A percentile compares a stretch with the other conserved stretches of the same genome.
Evolutionary conservation across 2,888 invertebrate species (phyloP).

Genomic region (Nomada ferruginata): DNA sequence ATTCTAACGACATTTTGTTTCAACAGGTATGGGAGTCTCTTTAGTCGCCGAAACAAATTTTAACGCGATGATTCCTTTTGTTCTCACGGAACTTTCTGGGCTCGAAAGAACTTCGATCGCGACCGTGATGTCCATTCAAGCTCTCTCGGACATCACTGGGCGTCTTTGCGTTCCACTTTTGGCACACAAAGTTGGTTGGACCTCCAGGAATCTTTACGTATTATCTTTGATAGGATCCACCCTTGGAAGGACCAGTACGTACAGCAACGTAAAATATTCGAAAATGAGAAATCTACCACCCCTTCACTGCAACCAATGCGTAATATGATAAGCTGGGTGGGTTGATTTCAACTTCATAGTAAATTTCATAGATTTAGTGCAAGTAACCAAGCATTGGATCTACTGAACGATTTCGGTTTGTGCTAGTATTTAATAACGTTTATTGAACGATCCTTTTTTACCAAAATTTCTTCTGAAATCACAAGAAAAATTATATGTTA

Average conservation of each 20-base stretch:
- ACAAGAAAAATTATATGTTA: too few species aligned
- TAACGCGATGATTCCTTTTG: conserved; percentile 83
- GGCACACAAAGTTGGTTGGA: conserved; percentile 77
- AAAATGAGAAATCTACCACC: conserved; percentile 53
- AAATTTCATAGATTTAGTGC: conserved; percentile 7
- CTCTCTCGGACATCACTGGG: conserved; percentile 82
- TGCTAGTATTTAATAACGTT: too few species aligned
- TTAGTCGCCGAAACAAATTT: conserved; percentile 84
- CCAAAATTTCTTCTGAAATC: too few species aligned
- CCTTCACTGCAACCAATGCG: conserved; percentile 47
- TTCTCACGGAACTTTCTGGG: conserved; percentile 81
- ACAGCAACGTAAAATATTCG: conserved; percentile 55
- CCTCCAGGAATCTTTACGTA: conserved; percentile 82
- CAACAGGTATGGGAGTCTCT: conserved; percentile 82
- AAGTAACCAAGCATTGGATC: background rate
- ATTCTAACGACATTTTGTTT: background rate
- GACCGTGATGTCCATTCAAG: conserved; percentile 81
- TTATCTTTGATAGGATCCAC: conserved; percentile 81
- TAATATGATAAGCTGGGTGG: conserved; percentile 56
- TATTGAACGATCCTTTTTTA: too few species aligned
- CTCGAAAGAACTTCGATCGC: conserved; percentile 81
- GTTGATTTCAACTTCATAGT: conserved; percentile 55
- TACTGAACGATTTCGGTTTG: background rate
- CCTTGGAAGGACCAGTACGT: conserved; percentile 82
- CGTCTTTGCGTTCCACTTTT: conserved; percentile 82